Base-by-base conservation (phyloP, 2,888 invertebrate species). In the Drosophila neonasuta region DNA sequence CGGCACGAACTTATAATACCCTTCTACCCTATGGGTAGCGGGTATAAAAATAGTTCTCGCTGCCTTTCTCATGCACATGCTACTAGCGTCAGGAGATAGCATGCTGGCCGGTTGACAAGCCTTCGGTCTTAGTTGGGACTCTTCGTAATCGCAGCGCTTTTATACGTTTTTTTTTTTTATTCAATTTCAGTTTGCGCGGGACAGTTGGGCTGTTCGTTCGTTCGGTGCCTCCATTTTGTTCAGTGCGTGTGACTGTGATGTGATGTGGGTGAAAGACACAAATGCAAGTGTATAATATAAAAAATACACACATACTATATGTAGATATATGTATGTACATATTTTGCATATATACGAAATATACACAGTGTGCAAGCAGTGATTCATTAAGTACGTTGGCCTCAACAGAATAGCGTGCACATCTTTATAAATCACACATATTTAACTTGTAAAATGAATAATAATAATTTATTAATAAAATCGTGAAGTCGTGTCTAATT, bases 341-440 rank as follows among this genome's bases (percentile, higher is more conserved):
- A 5, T 24, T 5, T 49, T 48, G 29, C 39, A 36, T 41, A 52
- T 44, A 59, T 63, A 68, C 48, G 46, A 32, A 24, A 24, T 24
- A 10, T 34, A 34, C 34, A 34, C 46, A 51, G 44, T 45, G 55
- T 32, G 49, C 50, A 55, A 39, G 44, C 52, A 66, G 77, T 87
- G 83, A 85, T 68, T 84, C 80, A 87, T 58, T 66, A 68, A 85
- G 87, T 87, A 87, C 87, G 83, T 82, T 87, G 87, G 86, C 82
- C 82, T 57, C 55, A 61, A 61, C 29, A 49, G 29, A 51, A 61
- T 59, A 61, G 60, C 71, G 48, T 62, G 77, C 60, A 42, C 49
- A 39, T 42, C 46, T 55, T 32, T 54, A 55, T 13, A 15, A 42
- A 62, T 29, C 20, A 20, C 20, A 20, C 20, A 39, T 29, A 24